Base-by-base conservation (phyloP, 2,797 vertebrate species). In the Todus mexicanus region DNA sequence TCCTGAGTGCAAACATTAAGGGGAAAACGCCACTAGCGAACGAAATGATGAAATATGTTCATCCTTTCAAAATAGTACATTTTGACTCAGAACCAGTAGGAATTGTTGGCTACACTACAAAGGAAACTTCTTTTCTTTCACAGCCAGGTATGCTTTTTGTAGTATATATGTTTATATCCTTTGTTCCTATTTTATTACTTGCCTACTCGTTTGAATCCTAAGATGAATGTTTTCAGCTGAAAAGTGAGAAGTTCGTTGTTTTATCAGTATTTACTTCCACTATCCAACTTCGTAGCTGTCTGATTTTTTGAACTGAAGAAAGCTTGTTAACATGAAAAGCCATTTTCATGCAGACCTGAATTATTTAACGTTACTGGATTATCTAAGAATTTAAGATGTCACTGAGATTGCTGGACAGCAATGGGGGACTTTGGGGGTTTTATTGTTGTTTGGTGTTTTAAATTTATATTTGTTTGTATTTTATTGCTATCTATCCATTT, bases 31-130 rank as follows among this genome's bases (percentile, higher is more conserved):
- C 96, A 2, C 73, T 99, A 79, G 98, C 63, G 2, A 29, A 97
- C 0, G 96, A 97, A 31, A 98, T 99, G 59, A 97, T 97, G 35
- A 97, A 79, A 35, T 96, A 97, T 4, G 98, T 97, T 77, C 22
- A 29, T 2, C 98, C 99, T 4, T 98, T 95, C 70, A 98, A 97
- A 95, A 97, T 98, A 78, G 89, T 99, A 33, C 9, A 8, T 2
- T 89, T 99, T 16, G 97, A 91, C 57, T 65, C 84, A 0, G 97
- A 99, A 95, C 33, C 25, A 64, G 98, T 99, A 61, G 99, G 97
- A 37, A 98, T 99, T 92, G 98, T 99, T 86, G 99, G 99, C 29
- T 99, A 99, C 87, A 99, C 99, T 15, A 98, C 98, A 5, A 97
- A 65, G 94, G 99, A 99, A 92, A 99, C 99, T 1, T 95, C 98